Evolutionary conservation across 2,113 vertebrate species (phyloP), one percentile per base, ranked within the genome.

Genomic region (Aphelocoma coerulescens): DNA sequence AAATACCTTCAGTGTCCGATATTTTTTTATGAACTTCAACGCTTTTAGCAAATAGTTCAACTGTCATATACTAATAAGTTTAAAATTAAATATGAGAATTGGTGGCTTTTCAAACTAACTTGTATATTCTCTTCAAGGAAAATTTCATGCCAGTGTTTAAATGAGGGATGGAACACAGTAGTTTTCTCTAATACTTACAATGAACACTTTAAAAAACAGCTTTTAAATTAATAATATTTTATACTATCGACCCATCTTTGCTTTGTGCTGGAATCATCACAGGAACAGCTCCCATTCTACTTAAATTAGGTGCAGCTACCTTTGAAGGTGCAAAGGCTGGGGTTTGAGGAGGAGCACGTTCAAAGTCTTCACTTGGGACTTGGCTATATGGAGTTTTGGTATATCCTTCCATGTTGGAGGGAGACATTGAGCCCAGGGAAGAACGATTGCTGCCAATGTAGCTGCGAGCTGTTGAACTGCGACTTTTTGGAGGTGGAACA

Each of bases 261-360:
- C 98, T 99, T 97, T 99, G 99, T 69, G 99, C 99, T 68, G 99
- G 99, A 85, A 99, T 98, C 99, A 99, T 99, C 97, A 99, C 99
- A 1, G 99, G 98, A 93, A 99, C 98, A 71, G 97, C 99, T 71
- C 99, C 99, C 99, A 99, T 99, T 97, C 99, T 99, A 95, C 98
- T 99, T 94, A 99, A 98, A 97, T 99, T 99, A 96, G 99, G 98
- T 89, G 98, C 99, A 10, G 98, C 98, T 98, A 99, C 98, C 98
- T 98, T 99, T 96, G 97, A 86, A 28, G 98, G 98, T 6, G 98
- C 97, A 75, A 98, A 98, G 82, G 97, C 92, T 5, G 98, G 98
- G 26, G 82, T 98, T 76, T 98, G 99, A 97, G 98, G 98, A 27
- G 99, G 96, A 39, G 98, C 85, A 24, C 97, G 98, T 26, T 99